phyloP scores from a whole-genome alignment of 2,113 vertebrate genomes.

The Lagenorhynchus albirostris region DNA sequence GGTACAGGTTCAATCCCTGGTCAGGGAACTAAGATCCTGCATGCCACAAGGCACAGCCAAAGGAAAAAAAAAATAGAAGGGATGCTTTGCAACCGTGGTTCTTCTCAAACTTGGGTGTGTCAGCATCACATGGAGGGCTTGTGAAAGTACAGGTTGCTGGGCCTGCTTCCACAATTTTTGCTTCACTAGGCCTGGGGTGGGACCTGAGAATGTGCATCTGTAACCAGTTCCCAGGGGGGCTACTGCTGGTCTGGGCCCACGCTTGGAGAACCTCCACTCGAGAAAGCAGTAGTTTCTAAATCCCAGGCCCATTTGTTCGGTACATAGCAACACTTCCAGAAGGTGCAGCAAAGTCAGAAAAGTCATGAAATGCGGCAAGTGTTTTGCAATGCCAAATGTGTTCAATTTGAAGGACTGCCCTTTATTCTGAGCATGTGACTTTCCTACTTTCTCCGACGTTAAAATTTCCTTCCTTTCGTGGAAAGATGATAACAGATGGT shows the following conservation, averaged over 20 bases:
- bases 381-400: not conserved
- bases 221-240: not conserved
- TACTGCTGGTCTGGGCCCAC: rapidly evolving
- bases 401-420: not conserved
- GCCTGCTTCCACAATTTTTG: not conserved
- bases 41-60: not conserved
- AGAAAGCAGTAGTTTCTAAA: not conserved
- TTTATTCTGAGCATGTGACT: not conserved
- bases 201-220: not conserved
- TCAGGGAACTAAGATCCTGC: not conserved
- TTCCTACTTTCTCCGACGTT: not conserved
- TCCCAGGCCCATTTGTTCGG: not conserved
- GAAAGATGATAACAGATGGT: not conserved
- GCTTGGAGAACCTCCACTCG: not conserved
- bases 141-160: not conserved
- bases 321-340: not conserved
- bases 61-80: not conserved
- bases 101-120: not conserved
- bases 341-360: not conserved
- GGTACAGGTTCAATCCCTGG: not conserved
- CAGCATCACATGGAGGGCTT: not conserved
- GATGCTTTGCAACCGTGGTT: not conserved
- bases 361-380: not conserved
- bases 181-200: not conserved
- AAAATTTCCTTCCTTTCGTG: not conserved